These are phyloP conservation scores for Aurelia coerulea DNA, from an alignment of 30 jellyfish, hydroid and myxozoan species.

Conservation along the genomic window DNA sequence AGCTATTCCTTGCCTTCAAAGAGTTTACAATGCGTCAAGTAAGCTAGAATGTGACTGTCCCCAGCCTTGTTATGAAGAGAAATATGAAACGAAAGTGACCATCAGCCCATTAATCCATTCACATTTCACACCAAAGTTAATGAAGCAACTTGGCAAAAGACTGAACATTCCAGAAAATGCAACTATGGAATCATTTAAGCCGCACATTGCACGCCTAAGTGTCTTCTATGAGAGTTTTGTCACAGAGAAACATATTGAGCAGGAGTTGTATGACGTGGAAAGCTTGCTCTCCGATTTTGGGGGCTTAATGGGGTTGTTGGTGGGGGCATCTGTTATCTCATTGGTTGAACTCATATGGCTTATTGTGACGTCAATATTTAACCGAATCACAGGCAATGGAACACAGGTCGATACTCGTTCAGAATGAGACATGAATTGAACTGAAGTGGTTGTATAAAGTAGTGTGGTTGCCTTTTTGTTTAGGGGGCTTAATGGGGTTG, in stretches of 20 bases:
- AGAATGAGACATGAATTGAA: no score
- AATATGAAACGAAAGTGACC: constrained; percentile 7
- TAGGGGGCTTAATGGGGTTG: not conserved
- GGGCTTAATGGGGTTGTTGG: constrained; percentile 48
- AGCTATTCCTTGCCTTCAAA: no score
- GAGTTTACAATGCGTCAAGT: no score
- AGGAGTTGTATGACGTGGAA: constrained; percentile 1
- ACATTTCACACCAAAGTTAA: not conserved
- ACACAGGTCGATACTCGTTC: no score
- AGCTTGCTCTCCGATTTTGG: constrained; percentile 45
- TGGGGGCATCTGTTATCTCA: constrained; percentile 38
- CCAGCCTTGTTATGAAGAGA: constrained; percentile 28
- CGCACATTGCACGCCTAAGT: constrained; percentile 6
- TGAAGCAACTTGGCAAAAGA: constrained; percentile 3
- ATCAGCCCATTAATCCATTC: constrained; percentile 16
- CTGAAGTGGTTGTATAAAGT: no score
- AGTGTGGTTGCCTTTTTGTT: no score
- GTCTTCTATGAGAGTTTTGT: constrained; percentile 15
- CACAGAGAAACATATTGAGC: constrained; percentile 6
- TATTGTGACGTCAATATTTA: not conserved
- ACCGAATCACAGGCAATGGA: no score
- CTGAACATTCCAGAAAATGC: not conserved
- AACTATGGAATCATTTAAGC: not conserved
- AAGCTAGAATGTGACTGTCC: constrained; percentile 34
- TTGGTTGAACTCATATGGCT: not conserved